A percentile compares a stretch with the other conserved stretches of the same genome.
Evolutionary conservation across 2,888 invertebrate genomes (phyloP).

Genomic region (Hedychridium roseum): DNA sequence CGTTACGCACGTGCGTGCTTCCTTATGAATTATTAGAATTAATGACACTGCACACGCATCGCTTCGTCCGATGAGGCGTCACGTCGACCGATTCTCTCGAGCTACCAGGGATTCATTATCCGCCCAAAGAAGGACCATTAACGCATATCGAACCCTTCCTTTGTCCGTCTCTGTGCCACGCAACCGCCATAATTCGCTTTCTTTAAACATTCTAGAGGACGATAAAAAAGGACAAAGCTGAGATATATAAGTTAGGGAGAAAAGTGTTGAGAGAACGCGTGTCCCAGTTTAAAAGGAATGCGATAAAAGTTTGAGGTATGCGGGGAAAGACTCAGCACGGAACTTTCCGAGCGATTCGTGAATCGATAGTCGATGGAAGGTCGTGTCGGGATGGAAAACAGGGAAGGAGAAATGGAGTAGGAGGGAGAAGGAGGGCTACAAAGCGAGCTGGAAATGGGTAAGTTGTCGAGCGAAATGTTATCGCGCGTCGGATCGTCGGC

Average conservation of each 20-base stretch:
- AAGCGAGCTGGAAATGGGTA: conserved; percentile 56
- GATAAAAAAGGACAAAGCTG: not conserved
- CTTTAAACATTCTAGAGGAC: no score
- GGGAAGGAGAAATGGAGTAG: no score
- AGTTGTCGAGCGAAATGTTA: conserved; percentile 61
- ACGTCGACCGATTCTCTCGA: conserved; percentile 40
- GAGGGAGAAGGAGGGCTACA: conserved; percentile 41
- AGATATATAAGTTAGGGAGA: not conserved
- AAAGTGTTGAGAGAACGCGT: no score
- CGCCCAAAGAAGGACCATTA: no score
- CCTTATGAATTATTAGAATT: conserved; percentile 62
- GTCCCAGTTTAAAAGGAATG: conserved; percentile 14
- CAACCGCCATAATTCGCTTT: no score
- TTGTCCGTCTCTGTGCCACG: no score
- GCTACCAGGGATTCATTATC: conserved; percentile 23
- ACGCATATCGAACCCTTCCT: no score
- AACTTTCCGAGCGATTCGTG: not conserved
- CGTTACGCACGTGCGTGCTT: conserved; percentile 57
- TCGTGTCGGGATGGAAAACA: conserved; percentile 30
- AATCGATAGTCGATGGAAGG: conserved; percentile 41
- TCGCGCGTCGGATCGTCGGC: conserved; percentile 57
- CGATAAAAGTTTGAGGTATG: not conserved
- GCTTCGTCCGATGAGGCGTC: conserved; percentile 45
- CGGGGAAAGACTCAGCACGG: no score
- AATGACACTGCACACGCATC: conserved; percentile 58